Base-by-base conservation (phyloP, 2,888 invertebrate species). In the Clunio marinus region DNA sequence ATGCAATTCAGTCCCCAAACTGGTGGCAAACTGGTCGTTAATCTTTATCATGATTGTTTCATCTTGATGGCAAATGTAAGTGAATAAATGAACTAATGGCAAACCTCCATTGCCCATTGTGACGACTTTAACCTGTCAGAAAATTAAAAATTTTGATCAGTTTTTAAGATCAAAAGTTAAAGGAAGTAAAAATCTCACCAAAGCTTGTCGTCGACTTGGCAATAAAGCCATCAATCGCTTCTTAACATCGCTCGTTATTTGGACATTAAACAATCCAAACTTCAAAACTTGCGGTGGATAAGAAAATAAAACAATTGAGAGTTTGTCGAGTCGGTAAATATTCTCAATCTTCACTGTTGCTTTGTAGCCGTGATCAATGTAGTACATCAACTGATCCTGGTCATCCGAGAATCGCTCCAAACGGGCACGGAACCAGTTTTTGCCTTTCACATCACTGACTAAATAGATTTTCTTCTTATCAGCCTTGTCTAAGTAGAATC, bases 211-310 rank as follows among this genome's bases (percentile, higher is more conserved):
- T 71, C 76, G 74, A 1, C 74, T 78, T 27, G 88, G 81, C 71
- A 89, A 79, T 69, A 83, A 76, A 71, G 84, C 83, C 69, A 83
- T 83, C 70, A 83, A 80, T 0, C 86, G 84, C 28, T 68, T 68
- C 20, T 35, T 68, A 13, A 58, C 58, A 4, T 68, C 68, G 4
- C 55, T 32, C 37, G 57, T 68, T 1, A 58, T 17, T 5, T 13
- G 3, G 22, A 68, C 68, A 27, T 27, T 45, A 20, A 41, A 70
- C 35, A 73, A 28, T 45, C 72, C 71, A n/a, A 77, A 76, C 69
- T 72, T 74, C 3, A 77, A 69, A 0, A 77, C 81, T 74, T 82
- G 82, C 1, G 74, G 71, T 0, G 83, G 82, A 70, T 77, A 81
- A 55, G 74, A 74, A 10, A 73, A 74, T 17, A 82, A 70, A 15